phyloP scores from a whole-genome alignment of 2,113 vertebrate species.

The Blennius ocellaris region DNA sequence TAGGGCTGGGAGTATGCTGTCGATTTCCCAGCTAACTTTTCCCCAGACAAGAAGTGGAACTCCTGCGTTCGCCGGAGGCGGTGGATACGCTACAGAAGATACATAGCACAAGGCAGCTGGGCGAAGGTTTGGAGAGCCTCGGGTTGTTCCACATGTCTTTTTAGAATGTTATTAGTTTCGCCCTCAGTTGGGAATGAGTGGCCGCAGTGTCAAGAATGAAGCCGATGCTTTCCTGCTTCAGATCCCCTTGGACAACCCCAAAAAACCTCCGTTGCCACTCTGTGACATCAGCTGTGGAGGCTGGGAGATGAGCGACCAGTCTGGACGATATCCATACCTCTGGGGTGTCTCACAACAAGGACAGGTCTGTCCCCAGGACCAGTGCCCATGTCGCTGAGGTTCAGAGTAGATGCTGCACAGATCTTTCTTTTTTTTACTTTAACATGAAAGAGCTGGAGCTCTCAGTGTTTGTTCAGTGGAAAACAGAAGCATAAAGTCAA shows the following conservation, averaged over 20 bases:
- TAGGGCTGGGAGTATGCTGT: constrained; percentile 97
- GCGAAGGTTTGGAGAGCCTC: constrained; percentile 84
- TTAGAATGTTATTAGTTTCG: too few relatives aligned
- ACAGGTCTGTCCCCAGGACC: constrained; percentile 82
- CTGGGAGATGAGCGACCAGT: constrained; percentile 92
- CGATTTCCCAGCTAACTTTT: constrained; percentile 95
- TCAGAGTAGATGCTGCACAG: neutral
- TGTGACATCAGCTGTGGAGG: constrained; percentile 94
- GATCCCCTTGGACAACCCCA: constrained; percentile 82
- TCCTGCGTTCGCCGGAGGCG: constrained; percentile 94
- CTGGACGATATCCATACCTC: constrained; percentile 88
- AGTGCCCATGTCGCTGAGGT: neutral
- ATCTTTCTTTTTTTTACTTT: neutral
- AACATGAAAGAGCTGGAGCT: neutral
- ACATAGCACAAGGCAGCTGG: constrained; percentile 90
- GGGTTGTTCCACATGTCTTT: neutral
- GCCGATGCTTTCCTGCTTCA: constrained; percentile 26
- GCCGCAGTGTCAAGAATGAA: neutral
- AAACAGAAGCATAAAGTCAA: too few relatives aligned
- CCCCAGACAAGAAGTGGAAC: constrained; percentile 95
- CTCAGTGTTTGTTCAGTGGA: too few relatives aligned
- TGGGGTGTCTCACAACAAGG: constrained; percentile 96
- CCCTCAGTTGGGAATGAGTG: too few relatives aligned
- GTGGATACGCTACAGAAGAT: constrained; percentile 97
- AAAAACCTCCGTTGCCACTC: constrained; percentile 86